Evolutionary conservation across 2,797 vertebrate genomes (phyloP).

Genomic region (Phalanger gymnotis): DNA sequence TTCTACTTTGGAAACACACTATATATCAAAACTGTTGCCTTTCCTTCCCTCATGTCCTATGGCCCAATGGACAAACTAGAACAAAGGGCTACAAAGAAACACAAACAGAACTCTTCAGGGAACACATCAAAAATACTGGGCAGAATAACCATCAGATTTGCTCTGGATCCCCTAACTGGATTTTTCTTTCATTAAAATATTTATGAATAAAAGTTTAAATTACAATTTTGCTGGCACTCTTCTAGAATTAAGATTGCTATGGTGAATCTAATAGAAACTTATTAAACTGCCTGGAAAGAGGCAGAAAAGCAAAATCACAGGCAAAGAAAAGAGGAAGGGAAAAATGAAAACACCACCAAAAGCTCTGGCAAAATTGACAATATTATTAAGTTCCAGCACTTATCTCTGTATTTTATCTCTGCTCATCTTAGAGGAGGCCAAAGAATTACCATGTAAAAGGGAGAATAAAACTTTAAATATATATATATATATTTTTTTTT

Average conservation of each 20-base stretch:
- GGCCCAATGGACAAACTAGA: neutral
- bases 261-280: neutral
- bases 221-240: neutral
- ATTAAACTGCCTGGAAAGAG: neutral
- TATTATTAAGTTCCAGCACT: neutral
- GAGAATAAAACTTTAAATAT: neutral
- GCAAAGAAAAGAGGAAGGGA: neutral
- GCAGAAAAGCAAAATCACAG: neutral
- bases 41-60: neutral
- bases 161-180: neutral
- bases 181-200: neutral
- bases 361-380: neutral
- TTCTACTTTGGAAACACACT: neutral
- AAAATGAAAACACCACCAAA: neutral
- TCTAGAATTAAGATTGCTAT: neutral
- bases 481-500: neutral
- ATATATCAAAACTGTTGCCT: neutral
- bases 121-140: neutral
- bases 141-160: neutral
- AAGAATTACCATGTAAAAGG: neutral
- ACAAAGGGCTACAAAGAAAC: neutral
- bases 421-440: neutral
- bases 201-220: neutral
- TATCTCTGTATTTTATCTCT: slow-evolving; percentile 23
- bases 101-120: neutral